phyloP scores from a whole-genome alignment of 2,113 vertebrate species.

The Dicentrarchus labrax region DNA sequence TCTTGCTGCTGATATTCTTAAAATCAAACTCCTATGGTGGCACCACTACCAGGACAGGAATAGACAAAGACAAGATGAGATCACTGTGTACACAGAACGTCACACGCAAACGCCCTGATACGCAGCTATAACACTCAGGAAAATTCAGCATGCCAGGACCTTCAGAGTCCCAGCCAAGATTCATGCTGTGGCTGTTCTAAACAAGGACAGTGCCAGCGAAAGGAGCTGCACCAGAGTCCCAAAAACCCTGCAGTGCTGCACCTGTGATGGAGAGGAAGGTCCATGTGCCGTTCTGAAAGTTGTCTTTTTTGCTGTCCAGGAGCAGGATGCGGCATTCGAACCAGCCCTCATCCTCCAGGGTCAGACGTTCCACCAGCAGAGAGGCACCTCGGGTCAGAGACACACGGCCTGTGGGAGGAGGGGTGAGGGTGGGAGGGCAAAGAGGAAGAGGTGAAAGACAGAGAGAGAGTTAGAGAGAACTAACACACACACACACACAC shows the following conservation, averaged over 20 bases:
- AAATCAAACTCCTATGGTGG: slow-evolving; percentile 17
- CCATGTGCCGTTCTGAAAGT: slow-evolving; percentile 96
- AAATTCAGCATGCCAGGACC: slow-evolving; percentile 39
- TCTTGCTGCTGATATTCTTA: slow-evolving; percentile 19
- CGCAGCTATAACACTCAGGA: slow-evolving; percentile 15
- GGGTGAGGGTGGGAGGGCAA: slow-evolving; percentile 15
- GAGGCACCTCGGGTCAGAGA: slow-evolving; percentile 90
- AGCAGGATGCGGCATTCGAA: slow-evolving; percentile 96
- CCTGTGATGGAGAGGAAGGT: slow-evolving; percentile 95
- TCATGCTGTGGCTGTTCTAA: slow-evolving; percentile 63
- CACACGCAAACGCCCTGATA: slow-evolving; percentile 12
- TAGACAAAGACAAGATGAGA: slow-evolving; percentile 27
- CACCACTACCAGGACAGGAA: slow-evolving; percentile 33
- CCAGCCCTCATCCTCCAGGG: slow-evolving; percentile 95
- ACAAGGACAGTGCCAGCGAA: slow-evolving; percentile 47
- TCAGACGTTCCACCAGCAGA: slow-evolving; percentile 89
- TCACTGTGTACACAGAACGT: slow-evolving; percentile 7
- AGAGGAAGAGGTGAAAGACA: slow-evolving; percentile 3
- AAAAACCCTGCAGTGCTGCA: slow-evolving; percentile 77
- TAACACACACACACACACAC: slow-evolving; percentile 14
- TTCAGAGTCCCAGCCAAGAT: slow-evolving; percentile 39
- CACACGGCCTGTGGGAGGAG: slow-evolving; percentile 87
- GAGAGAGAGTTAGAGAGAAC: slow-evolving; percentile 34
- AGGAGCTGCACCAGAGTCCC: slow-evolving; percentile 38
- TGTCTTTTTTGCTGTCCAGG: slow-evolving; percentile 90